Base-by-base conservation (phyloP, 2,113 vertebrate genomes). In the Collichthys lucidus region DNA sequence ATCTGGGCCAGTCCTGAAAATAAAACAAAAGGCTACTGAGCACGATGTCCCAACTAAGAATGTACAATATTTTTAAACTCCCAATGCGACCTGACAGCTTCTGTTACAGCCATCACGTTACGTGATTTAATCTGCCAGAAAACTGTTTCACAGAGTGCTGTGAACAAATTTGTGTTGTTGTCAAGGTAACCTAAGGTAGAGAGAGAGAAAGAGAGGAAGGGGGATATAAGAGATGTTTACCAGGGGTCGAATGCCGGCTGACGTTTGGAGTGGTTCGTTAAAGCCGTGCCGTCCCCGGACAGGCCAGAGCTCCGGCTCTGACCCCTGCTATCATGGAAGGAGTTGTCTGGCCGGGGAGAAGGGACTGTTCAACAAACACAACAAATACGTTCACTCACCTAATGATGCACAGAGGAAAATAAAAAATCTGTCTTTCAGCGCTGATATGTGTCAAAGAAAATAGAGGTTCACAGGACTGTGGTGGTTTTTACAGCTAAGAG, bases 331-430 rank as follows among this genome's bases (percentile, higher is more conserved):
- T 99, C 98, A 83, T 97, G 95, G 91, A 99, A 99, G 47, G 96
- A 97, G 89, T 97, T 98, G 74, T 99, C 98, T 76, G 98, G 98
- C 63, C 98, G 96, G 0, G 98, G 98, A 89, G 98, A 99, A 50
- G 98, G 98, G 88, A 99, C 98, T 99, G 90, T 64, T 70, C 88
- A 90, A 92, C 70, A 79, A 77, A 88, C 49, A 92, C 22, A 67
- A 70, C 65, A 71, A 57, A 83, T 9, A 40, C 15, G 31, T 40
- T 61, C 16, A 81, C 50, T 70, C 62, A 80, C 5, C 0, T 69
- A 76, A n/a, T 65, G 4, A 63, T 5, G 42, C 20, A 15, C 49
- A 40, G 20, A 24, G 26, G 2, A 17, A 31, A 64, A 52, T 3
- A 42, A 26, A 42, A 29, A 65, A 47, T 40, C 24, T 12, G n/a